Percentiles rank a stretch among this genome's conserved stretches.
These are phyloP conservation scores for Drosophila bocqueti DNA, from an alignment of 1,140 invertebrate species.

Conservation along the genomic window DNA sequence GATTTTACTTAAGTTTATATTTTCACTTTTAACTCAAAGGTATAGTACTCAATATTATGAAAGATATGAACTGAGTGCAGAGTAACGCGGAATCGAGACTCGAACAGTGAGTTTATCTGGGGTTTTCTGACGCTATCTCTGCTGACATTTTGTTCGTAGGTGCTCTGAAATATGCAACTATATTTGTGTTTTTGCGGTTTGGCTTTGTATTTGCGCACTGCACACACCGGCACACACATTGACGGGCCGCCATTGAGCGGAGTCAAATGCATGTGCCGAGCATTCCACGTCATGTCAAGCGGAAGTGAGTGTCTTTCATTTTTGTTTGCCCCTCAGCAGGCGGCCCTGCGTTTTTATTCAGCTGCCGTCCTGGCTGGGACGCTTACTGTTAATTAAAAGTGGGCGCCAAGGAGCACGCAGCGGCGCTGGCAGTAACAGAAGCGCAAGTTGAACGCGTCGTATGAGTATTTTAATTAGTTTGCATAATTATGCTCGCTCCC, in stretches of 20 bases:
- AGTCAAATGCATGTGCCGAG: slow-evolving; percentile 77
- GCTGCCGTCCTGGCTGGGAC: slow-evolving; percentile 52
- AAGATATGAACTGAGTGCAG: background rate
- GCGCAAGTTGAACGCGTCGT: slow-evolving; percentile 68
- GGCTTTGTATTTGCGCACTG: slow-evolving; percentile 76
- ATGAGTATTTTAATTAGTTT: slow-evolving; percentile 84
- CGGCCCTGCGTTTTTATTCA: slow-evolving; percentile 28
- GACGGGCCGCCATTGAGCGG: slow-evolving; percentile 50
- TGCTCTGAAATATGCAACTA: slow-evolving; percentile 79
- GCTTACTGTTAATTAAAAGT: slow-evolving; percentile 84
- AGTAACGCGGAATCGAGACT: slow-evolving; percentile 13
- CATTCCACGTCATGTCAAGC: slow-evolving; percentile 79
- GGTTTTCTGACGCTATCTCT: slow-evolving; percentile 15
- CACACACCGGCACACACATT: slow-evolving; percentile 46
- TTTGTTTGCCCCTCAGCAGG: slow-evolving; percentile 70
- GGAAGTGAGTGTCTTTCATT: slow-evolving; percentile 83
- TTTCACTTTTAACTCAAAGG: no score
- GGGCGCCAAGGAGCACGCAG: slow-evolving; percentile 60
- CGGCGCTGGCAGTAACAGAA: slow-evolving; percentile 35
- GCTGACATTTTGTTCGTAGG: slow-evolving; percentile 69
- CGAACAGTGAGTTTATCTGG: slow-evolving; percentile 15
- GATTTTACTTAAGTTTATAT: no score
- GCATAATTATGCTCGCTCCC: slow-evolving; percentile 78
- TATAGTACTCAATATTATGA: no score
- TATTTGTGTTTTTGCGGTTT: slow-evolving; percentile 81